Base-by-base conservation (phyloP, 2,888 invertebrate species). In the Petrolisthes manimaculis region DNA sequence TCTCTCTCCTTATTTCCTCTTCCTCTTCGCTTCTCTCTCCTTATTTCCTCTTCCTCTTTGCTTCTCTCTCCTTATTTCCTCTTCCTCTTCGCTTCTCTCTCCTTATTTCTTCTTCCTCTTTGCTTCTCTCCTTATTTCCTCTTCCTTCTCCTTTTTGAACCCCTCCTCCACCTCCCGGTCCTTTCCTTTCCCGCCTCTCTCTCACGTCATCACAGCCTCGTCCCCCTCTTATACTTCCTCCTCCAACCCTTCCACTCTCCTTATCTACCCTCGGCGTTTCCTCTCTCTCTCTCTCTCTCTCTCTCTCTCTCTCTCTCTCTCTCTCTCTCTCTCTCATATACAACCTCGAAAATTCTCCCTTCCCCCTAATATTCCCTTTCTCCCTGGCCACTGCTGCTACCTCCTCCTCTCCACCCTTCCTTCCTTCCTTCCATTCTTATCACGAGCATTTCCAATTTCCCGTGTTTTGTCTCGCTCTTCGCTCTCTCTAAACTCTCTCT, bases 361-460 rank as follows among this genome's bases (percentile, higher is more conserved):
- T 14, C 53, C 53, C 37, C 79, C 79, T 37, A 9, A 9, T 37
- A 9, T 54, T 18, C n/a, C n/a, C 51, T 14, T 37, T 4, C 79
- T 24, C n/a, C 53, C n/a, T 24, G 9, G 1, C 53, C n/a, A 9
- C n/a, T 24, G 9, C 14, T n/a, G 9, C 79, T 54, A 14, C 24
- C 79, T 51, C 6, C 79, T 54, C 51, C 53, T 24, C 53, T 18
- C 79, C 51, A 9, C 53, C 79, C 9, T 51, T 54, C 79, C 12
- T 78, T 54, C 79, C 37, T 78, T n/a, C 51, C 79, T 54, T 18
- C 54, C 79, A 18, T n/a, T 54, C 79, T 24, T 51, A 51, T 54
- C 79, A 37, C 51, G 18, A 37, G 8, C 53, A 12, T 78, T 54
- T n/a, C 79, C n/a, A 12, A 12, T 75, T 37, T 37, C 21, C 75